Conservation (phyloP, 2,888 invertebrate species). For the Synergus itoensis region DNA sequence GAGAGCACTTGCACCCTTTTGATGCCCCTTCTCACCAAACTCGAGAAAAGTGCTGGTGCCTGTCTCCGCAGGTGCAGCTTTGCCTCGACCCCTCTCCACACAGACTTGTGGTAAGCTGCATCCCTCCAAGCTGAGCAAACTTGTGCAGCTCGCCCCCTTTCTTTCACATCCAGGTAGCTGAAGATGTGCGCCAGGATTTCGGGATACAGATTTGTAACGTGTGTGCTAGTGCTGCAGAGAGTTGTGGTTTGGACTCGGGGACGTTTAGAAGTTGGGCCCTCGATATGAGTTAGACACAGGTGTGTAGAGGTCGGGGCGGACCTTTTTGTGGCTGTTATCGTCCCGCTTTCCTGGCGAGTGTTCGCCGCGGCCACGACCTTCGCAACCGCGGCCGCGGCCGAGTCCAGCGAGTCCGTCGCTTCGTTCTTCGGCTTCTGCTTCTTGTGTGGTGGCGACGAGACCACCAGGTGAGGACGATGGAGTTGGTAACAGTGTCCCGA, state of each 20-base stretch:
- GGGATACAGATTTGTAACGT: slow-evolving; percentile 94
- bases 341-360: slow-evolving; percentile 16
- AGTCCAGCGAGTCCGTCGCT: slow-evolving; percentile 51
- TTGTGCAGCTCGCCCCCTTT: slow-evolving; percentile 94
- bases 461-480: slow-evolving; percentile 76
- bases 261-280: slow-evolving; percentile 46
- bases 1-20: slow-evolving; percentile 93
- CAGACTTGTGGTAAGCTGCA: slow-evolving; percentile 93
- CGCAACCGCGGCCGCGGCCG: slow-evolving; percentile 49
- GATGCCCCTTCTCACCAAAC: slow-evolving; percentile 92
- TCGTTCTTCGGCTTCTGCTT: slow-evolving; percentile 51
- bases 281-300: slow-evolving; percentile 70
- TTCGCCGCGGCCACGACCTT: slow-evolving; percentile 37
- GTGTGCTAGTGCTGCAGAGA: slow-evolving; percentile 80
- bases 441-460: slow-evolving; percentile 50
- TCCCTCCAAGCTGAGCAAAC: slow-evolving; percentile 95
- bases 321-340: slow-evolving; percentile 47
- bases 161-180: slow-evolving; percentile 91
- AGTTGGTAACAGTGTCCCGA: slow-evolving; percentile 79
- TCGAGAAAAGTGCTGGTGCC: slow-evolving; percentile 91
- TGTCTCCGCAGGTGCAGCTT: slow-evolving; percentile 91
- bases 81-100: slow-evolving; percentile 97
- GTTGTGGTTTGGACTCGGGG: slow-evolving; percentile 15
- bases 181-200: slow-evolving; percentile 96
- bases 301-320: slow-evolving; percentile 54